Conservation (phyloP, 2,888 invertebrate species). For the Periphyllus acericola region DNA sequence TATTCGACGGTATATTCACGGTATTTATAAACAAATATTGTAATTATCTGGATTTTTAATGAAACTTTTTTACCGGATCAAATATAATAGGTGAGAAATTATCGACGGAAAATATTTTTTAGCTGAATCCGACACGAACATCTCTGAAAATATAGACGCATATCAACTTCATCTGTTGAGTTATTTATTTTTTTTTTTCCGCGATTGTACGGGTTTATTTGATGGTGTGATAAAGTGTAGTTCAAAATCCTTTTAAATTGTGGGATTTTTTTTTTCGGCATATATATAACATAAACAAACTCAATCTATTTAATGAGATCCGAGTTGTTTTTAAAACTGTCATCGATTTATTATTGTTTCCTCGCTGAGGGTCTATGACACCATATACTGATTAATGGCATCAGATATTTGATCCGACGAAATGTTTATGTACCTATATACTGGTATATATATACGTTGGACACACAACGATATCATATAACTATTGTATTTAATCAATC, state of each 20-base stretch:
- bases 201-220: background rate
- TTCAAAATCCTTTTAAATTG: background rate
- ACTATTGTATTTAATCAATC: too few species aligned
- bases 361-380: background rate
- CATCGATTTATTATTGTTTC: background rate
- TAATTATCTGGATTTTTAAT: too few species aligned
- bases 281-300: background rate
- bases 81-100: too few species aligned
- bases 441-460: too few species aligned
- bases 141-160: background rate
- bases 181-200: background rate
- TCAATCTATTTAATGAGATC: slow-evolving; percentile 3
- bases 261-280: background rate
- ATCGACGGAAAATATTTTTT: too few species aligned
- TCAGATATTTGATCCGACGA: background rate
- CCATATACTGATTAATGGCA: background rate
- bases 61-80: too few species aligned
- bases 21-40: too few species aligned
- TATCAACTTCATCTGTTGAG: background rate
- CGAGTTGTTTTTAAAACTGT: background rate
- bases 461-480: too few species aligned
- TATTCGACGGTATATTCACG: too few species aligned
- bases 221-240: background rate
- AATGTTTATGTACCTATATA: background rate
- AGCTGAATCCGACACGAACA: too few species aligned